Conservation (phyloP, 2,113 vertebrate genomes). For the Climacteris rufus region DNA sequence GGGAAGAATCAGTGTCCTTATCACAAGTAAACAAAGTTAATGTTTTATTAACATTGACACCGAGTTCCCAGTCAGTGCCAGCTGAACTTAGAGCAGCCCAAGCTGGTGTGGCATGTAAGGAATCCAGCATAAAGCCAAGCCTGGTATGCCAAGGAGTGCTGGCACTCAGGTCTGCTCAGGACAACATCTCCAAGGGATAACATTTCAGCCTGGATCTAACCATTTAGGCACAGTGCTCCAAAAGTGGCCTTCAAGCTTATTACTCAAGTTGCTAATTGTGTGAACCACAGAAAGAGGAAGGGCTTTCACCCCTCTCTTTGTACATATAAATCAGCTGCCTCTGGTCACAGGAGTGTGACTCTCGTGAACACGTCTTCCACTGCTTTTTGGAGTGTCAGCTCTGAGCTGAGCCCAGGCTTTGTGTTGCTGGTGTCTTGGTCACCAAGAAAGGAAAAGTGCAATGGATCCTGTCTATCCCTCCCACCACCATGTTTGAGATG, state of each 20-base stretch:
- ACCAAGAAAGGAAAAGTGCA: neutral
- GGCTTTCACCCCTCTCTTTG: neutral
- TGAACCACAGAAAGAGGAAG: neutral
- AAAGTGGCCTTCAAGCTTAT: neutral
- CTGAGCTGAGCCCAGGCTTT: neutral
- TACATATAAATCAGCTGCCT: neutral
- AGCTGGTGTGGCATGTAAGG: neutral
- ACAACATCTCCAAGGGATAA: neutral
- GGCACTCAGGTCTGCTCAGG: neutral
- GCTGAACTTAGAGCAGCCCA: neutral
- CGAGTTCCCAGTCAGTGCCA: rapidly evolving
- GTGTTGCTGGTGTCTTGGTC: neutral
- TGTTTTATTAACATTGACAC: neutral
- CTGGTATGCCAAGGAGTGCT: neutral
- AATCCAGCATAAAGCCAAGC: neutral
- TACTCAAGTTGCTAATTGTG: neutral
- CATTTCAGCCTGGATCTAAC: neutral
- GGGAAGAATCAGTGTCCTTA: neutral
- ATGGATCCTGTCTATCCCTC: neutral
- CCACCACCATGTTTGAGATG: neutral
- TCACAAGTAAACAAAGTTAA: neutral
- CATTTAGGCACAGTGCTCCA: neutral
- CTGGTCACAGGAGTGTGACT: neutral
- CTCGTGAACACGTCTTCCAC: neutral
- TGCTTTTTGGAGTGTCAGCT: neutral